Conservation (phyloP, 2,888 invertebrate genomes). For the Rhamphomyia laevipes region DNA sequence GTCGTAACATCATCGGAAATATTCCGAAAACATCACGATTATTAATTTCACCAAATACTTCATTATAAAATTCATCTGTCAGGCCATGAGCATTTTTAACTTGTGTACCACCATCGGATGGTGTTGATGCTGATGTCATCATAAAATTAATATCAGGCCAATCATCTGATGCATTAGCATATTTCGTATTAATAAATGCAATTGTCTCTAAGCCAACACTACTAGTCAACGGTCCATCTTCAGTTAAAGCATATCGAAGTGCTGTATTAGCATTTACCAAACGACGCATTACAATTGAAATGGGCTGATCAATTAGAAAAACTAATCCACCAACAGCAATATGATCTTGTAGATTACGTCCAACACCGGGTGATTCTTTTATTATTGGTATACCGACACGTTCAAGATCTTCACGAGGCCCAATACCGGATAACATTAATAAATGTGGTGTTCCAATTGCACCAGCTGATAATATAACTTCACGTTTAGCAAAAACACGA, state of each 20-base stretch:
- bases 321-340: constrained; percentile 76
- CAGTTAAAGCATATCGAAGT: constrained; percentile 69
- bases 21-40: constrained; percentile 68
- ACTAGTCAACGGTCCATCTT: constrained; percentile 77
- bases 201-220: constrained; percentile 79
- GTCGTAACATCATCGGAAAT: constrained; percentile 81
- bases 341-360: constrained; percentile 79
- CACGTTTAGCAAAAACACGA: constrained; percentile 32
- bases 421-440: constrained; percentile 81
- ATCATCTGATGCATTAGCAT: constrained; percentile 73
- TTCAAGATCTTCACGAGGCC: constrained; percentile 59
- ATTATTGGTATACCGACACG: constrained; percentile 62
- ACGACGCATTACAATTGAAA: constrained; percentile 68
- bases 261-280: constrained; percentile 76
- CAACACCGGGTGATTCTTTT: constrained; percentile 70
- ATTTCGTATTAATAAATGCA: constrained; percentile 79
- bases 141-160: constrained; percentile 91
- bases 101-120: constrained; percentile 73
- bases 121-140: constrained; percentile 71
- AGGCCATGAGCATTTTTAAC: constrained; percentile 71
- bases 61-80: constrained; percentile 67
- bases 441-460: constrained; percentile 86
- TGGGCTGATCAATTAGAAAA: constrained; percentile 67
- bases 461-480: constrained; percentile 50
- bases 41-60: constrained; percentile 58